phyloP scores from a whole-genome alignment of 2,888 invertebrate species.

The Drosophila lutescens region DNA sequence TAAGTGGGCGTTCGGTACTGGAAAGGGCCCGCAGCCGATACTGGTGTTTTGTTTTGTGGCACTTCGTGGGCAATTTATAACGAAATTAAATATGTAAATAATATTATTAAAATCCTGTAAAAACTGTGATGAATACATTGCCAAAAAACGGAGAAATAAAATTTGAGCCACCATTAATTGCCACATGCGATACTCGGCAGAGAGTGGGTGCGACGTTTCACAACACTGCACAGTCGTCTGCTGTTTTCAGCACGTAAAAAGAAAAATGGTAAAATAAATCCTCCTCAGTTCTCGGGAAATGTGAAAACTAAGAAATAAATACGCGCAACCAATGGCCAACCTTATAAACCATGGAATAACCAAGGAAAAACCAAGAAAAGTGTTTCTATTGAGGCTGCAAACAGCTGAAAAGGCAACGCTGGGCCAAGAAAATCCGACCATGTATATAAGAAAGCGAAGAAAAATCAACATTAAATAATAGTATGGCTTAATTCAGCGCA shows the following conservation, averaged over 20 bases:
- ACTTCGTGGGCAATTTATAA: not conserved
- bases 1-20: constrained; percentile 38
- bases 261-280: constrained; percentile 47
- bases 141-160: not conserved
- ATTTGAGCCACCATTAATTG: constrained; percentile 7
- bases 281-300: not conserved
- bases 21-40: constrained; percentile 30
- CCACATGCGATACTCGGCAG: constrained; percentile 34
- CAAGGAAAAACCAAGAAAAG: not conserved
- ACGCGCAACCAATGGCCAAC: not conserved
- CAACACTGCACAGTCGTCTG: constrained; percentile 47
- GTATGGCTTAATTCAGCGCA: constrained; percentile 1
- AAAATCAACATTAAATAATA: constrained; percentile 38
- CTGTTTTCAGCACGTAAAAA: constrained; percentile 43
- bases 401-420: constrained; percentile 11
- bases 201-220: constrained; percentile 9
- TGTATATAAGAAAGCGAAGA: constrained; percentile 18
- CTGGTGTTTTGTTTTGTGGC: constrained; percentile 26
- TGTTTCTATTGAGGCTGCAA: not conserved
- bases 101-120: not conserved
- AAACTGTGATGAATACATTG: not conserved
- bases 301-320: constrained; percentile 10
- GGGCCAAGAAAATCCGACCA: constrained; percentile 15
- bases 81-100: too few species aligned
- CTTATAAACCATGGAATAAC: constrained; percentile 2